Evolutionary conservation across 2,888 invertebrate genomes (phyloP).

Genomic region (Trissolcus japonicus): DNA sequence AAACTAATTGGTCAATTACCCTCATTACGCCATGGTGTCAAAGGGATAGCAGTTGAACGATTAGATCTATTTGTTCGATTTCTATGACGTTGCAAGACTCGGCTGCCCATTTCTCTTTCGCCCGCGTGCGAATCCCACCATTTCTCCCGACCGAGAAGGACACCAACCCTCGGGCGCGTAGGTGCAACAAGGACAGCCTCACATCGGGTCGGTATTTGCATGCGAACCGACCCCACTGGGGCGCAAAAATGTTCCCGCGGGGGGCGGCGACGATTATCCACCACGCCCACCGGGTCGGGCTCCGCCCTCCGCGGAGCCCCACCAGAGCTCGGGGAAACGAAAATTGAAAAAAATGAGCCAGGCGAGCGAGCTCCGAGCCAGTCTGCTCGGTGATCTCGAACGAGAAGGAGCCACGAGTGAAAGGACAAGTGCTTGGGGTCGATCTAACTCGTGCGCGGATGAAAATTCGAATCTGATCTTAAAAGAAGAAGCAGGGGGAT

Average conservation of each 20-base stretch:
- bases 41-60: constrained; percentile 67
- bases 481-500: too few species aligned
- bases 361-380: constrained; percentile 67
- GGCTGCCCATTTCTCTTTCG: neutral
- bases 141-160: constrained; percentile 6
- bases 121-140: constrained; percentile 5
- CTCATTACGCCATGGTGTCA: constrained; percentile 74
- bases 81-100: constrained; percentile 29
- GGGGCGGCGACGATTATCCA: neutral
- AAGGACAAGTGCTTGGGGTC: neutral
- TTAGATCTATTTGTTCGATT: constrained; percentile 67
- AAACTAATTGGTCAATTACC: constrained; percentile 76
- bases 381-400: constrained; percentile 74
- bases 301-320: constrained; percentile 54
- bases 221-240: neutral
- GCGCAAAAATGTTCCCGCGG: constrained; percentile 50
- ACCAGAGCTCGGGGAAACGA: constrained; percentile 59
- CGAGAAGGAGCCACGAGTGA: constrained; percentile 61
- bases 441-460: neutral
- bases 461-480: neutral
- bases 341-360: constrained; percentile 67
- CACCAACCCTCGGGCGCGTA: constrained; percentile 4
- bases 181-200: constrained; percentile 6
- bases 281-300: constrained; percentile 38
- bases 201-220: constrained; percentile 25